Evolutionary conservation across 1,140 invertebrate species (phyloP).

Genomic region (Drosophila pseudoobscura): DNA sequence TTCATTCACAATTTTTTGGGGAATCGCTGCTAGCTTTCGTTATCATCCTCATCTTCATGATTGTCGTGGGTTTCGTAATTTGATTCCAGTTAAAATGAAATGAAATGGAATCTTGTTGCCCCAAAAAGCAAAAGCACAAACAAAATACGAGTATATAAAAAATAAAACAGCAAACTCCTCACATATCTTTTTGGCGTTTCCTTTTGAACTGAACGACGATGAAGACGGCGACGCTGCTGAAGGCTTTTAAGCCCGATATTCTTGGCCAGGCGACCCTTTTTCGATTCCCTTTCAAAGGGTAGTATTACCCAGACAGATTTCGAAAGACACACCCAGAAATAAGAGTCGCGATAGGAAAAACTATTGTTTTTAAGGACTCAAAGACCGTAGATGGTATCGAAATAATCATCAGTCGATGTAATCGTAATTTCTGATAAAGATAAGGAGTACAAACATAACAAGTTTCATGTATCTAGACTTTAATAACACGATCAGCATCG

Average conservation of each 20-base stretch:
- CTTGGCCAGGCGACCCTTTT: conserved; percentile 28
- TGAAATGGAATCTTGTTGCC: conserved; percentile 66
- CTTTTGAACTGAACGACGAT: conserved; percentile 53
- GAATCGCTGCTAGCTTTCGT: conserved; percentile 21
- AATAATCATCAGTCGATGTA: too few species aligned
- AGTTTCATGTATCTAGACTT: too few species aligned
- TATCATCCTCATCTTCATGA: conserved; percentile 36
- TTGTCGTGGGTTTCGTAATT: conserved; percentile 72
- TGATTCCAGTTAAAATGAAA: conserved; percentile 80
- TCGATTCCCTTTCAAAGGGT: conserved; percentile 29
- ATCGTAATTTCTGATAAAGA: too few species aligned
- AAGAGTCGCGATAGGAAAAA: too few species aligned
- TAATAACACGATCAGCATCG: too few species aligned
- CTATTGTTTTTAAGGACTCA: too few species aligned
- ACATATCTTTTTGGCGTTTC: conserved; percentile 61
- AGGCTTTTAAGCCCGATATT: conserved; percentile 49
- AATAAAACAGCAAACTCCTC: conserved; percentile 30
- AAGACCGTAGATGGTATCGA: too few species aligned
- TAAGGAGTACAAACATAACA: too few species aligned
- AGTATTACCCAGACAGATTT: too few species aligned
- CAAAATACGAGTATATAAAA: conserved; percentile 4
- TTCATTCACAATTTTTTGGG: conserved; percentile 31
- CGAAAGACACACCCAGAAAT: too few species aligned
- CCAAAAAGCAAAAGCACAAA: conserved; percentile 48
- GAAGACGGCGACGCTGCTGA: conserved; percentile 13